Evolutionary conservation across 2,797 vertebrate species (phyloP).

Genomic region (Amniataba percoides): DNA sequence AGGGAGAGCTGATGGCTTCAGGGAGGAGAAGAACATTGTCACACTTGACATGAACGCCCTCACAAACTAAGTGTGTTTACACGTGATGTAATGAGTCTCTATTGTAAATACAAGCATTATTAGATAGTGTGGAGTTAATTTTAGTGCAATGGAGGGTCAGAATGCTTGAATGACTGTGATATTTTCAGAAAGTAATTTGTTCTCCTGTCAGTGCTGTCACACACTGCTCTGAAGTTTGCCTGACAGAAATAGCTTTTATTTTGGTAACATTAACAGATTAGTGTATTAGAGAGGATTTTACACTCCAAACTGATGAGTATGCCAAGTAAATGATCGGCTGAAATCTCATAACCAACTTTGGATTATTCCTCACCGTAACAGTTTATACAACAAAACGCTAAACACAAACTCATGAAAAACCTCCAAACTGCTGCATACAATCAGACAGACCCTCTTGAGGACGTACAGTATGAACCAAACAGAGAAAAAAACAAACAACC

Average conservation of each 20-base stretch:
- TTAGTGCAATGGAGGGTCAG: not conserved
- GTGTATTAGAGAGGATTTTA: not conserved
- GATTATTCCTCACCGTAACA: not conserved
- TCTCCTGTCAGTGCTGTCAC: constrained; percentile 34
- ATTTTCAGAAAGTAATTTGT: constrained; percentile 57
- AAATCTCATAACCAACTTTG: not conserved
- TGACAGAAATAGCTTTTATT: constrained; percentile 10
- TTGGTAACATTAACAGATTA: not conserved
- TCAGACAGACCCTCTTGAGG: not conserved
- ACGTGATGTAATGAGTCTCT: constrained; percentile 22
- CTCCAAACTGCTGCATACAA: not conserved
- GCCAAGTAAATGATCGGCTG: not conserved
- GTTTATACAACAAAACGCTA: constrained; percentile 3
- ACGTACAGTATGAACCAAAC: constrained; percentile 2
- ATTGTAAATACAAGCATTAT: constrained; percentile 16
- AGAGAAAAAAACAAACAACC: constrained; percentile 23
- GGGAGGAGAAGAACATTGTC: constrained; percentile 42
- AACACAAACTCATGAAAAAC: not conserved
- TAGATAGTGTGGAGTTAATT: constrained; percentile 7
- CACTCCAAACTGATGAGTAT: not conserved
- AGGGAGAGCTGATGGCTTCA: constrained; percentile 39
- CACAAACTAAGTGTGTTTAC: constrained; percentile 4
- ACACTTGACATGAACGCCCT: constrained; percentile 24
- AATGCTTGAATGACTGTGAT: constrained; percentile 13
- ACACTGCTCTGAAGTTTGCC: not conserved